These are phyloP conservation scores for Hyposmocoma kahamanoa DNA, from an alignment of 1,140 invertebrate genomes.

Conservation along the genomic window DNA sequence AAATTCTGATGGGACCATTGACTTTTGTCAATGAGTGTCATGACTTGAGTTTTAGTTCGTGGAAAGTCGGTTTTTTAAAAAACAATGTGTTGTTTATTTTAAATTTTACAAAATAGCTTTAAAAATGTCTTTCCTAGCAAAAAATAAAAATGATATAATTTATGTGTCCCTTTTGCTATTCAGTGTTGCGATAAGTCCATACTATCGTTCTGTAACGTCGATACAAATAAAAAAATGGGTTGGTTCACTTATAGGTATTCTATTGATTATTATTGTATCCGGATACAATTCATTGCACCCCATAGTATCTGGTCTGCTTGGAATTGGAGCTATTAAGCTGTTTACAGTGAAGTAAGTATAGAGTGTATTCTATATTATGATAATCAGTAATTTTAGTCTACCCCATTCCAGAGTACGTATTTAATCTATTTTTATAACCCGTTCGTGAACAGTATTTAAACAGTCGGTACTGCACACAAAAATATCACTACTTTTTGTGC, in stretches of 20 bases:
- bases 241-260: constrained; percentile 44
- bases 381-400: too few species aligned
- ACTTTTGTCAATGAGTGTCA: too few species aligned
- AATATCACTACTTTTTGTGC: too few species aligned
- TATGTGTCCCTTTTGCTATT: constrained; percentile 54
- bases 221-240: constrained; percentile 50
- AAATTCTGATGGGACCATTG: too few species aligned
- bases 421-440: too few species aligned
- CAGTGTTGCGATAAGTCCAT: constrained; percentile 51
- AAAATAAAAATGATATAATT: constrained; percentile 61
- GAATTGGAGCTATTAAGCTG: constrained; percentile 46
- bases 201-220: constrained; percentile 40
- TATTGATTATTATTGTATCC: constrained; percentile 50
- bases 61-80: too few species aligned
- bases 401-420: too few species aligned
- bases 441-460: too few species aligned
- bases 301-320: constrained; percentile 42
- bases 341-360: constrained; percentile 39
- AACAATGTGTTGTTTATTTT: too few species aligned
- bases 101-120: too few species aligned
- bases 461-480: too few species aligned
- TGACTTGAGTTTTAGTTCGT: too few species aligned
- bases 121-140: constrained; percentile 41
- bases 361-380: background rate
- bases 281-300: constrained; percentile 53